Evolutionary conservation across 2,113 vertebrate genomes (phyloP), one percentile per base, ranked within the genome.

Genomic region (Sinosuthora webbiana): DNA sequence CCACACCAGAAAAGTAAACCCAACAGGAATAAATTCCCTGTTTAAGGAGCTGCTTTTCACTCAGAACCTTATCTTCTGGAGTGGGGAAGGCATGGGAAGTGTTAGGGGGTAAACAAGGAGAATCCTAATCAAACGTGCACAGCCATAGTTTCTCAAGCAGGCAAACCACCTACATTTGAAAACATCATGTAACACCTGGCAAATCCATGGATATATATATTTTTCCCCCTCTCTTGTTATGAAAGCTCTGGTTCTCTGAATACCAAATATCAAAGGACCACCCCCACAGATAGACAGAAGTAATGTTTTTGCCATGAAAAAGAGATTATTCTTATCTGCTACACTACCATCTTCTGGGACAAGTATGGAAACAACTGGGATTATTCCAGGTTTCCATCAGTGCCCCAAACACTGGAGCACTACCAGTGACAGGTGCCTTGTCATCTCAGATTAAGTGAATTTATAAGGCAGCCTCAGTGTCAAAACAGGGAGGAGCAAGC

Each of bases 401-500:
- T 62, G 70, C 53, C 83, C 76, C 79, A 81, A 75, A 84, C 75
- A 63, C 56, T 78, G 52, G 68, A 82, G 56, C 83, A 15, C 60
- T 73, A 31, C 50, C 65, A 82, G 53, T 80, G 76, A 87, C 93
- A 96, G 77, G 83, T 95, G 92, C 71, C 94, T 94, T 95, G 88
- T 94, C 89, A 93, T 39, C 87, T 92, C 84, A 68, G 57, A 89
- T 95, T 78, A 94, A 83, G 77, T 81, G 89, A 78, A 92, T 95
- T 95, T 90, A 78, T 67, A 85, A 89, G 27, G 81, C 83, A 90
- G 47, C 41, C 68, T 79, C 11, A 0, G 76, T 55, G 74, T 86
- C 84, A 94, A 94, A 96, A 89, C n/a, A 87, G 82, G 92, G 77
- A 94, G 89, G 96, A 95, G 94, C 77, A 59, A 89, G 39, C 20